Evolutionary conservation across 2,888 invertebrate species (phyloP).

Genomic region (Hirtodrosophila confusa): DNA sequence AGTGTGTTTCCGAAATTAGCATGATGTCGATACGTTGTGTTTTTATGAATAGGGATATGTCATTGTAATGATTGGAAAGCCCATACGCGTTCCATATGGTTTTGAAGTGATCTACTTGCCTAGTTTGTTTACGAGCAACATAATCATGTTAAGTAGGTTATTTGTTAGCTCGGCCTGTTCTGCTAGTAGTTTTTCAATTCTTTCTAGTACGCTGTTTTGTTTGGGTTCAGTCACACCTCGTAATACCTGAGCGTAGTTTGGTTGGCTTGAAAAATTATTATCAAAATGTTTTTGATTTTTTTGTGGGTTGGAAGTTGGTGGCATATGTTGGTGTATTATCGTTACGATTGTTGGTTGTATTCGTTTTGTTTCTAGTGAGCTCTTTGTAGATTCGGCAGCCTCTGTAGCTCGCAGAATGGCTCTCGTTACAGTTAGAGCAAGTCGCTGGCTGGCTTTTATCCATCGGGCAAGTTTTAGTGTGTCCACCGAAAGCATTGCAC

Average conservation of each 20-base stretch:
- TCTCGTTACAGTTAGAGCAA: slow-evolving; percentile 2
- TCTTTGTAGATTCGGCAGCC: too few relatives aligned
- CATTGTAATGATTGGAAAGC: slow-evolving; percentile 13
- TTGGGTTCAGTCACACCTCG: not conserved
- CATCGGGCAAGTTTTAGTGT: slow-evolving; percentile 1
- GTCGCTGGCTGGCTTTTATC: slow-evolving; percentile 3
- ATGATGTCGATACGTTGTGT: too few relatives aligned
- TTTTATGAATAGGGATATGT: not conserved
- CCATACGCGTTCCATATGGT: slow-evolving; percentile 29
- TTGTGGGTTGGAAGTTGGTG: too few relatives aligned
- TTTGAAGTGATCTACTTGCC: slow-evolving; percentile 6
- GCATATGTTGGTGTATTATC: too few relatives aligned
- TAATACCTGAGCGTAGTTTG: not conserved
- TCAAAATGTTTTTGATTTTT: too few relatives aligned
- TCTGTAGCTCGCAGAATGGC: too few relatives aligned
- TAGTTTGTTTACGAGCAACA: slow-evolving; percentile 16
- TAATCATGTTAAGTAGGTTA: slow-evolving; percentile 17
- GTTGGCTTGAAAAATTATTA: slow-evolving; percentile 1
- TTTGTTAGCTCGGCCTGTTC: slow-evolving; percentile 12
- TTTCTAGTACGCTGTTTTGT: slow-evolving; percentile 3
- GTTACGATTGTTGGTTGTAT: slow-evolving; percentile 1
- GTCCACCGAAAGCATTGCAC: too few relatives aligned
- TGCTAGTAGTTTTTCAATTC: slow-evolving; percentile 14
- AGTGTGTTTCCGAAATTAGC: too few relatives aligned
- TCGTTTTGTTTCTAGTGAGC: too few relatives aligned